Evolutionary conservation across 2,888 invertebrate genomes (phyloP).

Genomic region (Tyria jacobaeae): DNA sequence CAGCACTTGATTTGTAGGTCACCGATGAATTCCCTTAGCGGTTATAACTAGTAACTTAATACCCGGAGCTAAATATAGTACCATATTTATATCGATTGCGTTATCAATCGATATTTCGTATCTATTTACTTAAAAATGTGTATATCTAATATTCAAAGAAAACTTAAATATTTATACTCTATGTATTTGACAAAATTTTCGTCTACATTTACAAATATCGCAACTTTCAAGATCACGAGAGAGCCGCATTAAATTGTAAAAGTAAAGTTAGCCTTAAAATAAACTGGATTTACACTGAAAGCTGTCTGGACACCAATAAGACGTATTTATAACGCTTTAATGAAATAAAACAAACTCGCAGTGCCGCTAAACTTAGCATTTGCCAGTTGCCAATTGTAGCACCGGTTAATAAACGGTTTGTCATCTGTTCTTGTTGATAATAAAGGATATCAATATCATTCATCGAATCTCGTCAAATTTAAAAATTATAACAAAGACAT

Average conservation of each 20-base stretch:
- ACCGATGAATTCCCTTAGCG: constrained; percentile 52
- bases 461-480: too few species aligned
- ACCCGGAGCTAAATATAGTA: constrained; percentile 55
- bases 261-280: constrained; percentile 42
- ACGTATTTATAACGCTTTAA: constrained; percentile 50
- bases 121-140: not conserved
- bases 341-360: constrained; percentile 43
- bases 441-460: too few species aligned
- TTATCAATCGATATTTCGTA: constrained; percentile 44
- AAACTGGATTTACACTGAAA: constrained; percentile 49
- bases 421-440: constrained; percentile 32
- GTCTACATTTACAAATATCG: not conserved
- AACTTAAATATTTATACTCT: not conserved
- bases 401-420: constrained; percentile 34
- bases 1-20: constrained; percentile 49
- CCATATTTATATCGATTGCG: constrained; percentile 49
- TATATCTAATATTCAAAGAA: not conserved
- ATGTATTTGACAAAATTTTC: constrained; percentile 4
- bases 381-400: constrained; percentile 46
- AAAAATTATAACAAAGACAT: too few species aligned
- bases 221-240: constrained; percentile 15
- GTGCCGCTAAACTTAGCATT: constrained; percentile 44
- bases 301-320: constrained; percentile 47
- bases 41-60: constrained; percentile 54
- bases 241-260: constrained; percentile 22